Base-by-base conservation (phyloP, 2,797 vertebrate species). In the Enteromius anoplus region DNA sequence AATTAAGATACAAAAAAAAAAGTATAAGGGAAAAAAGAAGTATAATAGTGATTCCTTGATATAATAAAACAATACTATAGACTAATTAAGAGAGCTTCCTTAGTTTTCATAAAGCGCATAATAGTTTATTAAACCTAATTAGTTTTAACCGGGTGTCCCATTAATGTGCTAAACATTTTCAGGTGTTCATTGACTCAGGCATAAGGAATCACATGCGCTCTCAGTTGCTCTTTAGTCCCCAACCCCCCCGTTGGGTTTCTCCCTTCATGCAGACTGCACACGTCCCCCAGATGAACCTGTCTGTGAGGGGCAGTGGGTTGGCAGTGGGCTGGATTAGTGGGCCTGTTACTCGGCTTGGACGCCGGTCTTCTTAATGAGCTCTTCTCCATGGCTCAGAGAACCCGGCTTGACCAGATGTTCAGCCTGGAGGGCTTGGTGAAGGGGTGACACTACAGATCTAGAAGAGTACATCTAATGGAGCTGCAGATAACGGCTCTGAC, bases 281-380 rank as follows among this genome's bases (percentile, higher is more conserved):
- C 89, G 93, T 86, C 94, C 94, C 93, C 93, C 90, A 90, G 87
- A 90, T 95, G 94, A 95, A 94, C 94, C 91, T 93, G 92, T 90
- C 85, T 90, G 85, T 85, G 84, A 86, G 64, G 81, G 89, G 92
- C 89, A 89, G 88, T 68, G 76, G 86, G 88, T 91, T 92, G 91
- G 85, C 88, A 92, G 89, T 91, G 88, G 90, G 90, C 87, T 89
- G 92, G 92, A 94, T 93, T 94, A 94, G 90, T 89, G 86, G 65
- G 82, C 85, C 86, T 75, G 72, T 62, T 83, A 37, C 82, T 86
- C 75, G 34, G 78, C 85, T 90, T 78, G 85, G 75, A 83, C 68
- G 23, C 79, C 71, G 72, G 49, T 81, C 78, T 86, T 80, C 83
- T 87, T 90, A 89, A 89, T 90, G 88, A 90, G 90, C 81, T 85